Percentiles rank a stretch among this genome's conserved stretches.
These are phyloP conservation scores for Lophotis ruficrista DNA, from an alignment of 2,113 vertebrate species.

Conservation along the genomic window DNA sequence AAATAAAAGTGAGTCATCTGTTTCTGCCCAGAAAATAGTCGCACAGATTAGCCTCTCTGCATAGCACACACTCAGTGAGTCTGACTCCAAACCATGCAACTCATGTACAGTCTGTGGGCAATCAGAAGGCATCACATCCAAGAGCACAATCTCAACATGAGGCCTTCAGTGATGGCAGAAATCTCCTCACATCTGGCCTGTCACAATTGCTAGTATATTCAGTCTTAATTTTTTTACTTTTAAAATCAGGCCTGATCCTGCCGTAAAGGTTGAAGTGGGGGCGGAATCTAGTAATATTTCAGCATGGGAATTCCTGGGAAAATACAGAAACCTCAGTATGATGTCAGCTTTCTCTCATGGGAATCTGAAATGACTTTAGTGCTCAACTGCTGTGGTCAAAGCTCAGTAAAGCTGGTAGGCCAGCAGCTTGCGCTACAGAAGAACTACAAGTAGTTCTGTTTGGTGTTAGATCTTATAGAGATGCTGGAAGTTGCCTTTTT, in stretches of 20 bases:
- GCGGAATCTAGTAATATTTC: not conserved
- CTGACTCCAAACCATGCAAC: not conserved
- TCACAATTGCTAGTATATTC: not conserved
- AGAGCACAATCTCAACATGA: rapidly evolving
- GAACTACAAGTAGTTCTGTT: not conserved
- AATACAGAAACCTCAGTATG: not conserved
- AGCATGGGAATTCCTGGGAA: not conserved
- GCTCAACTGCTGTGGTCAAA: not conserved
- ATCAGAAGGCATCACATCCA: not conserved
- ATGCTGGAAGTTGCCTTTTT: not conserved
- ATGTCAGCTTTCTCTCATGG: not conserved
- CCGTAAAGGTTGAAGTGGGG: not conserved
- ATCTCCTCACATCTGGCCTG: not conserved
- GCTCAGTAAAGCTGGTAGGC: not conserved
- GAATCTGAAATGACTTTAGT: not conserved
- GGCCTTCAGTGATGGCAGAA: not conserved
- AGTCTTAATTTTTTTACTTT: not conserved
- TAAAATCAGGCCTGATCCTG: not conserved
- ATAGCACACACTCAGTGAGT: not conserved
- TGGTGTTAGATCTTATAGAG: not conserved
- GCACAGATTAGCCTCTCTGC: not conserved
- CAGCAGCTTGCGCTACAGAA: not conserved
- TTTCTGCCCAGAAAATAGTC: not conserved
- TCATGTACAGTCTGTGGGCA: not conserved
- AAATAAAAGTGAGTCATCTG: not conserved